Evolutionary conservation across 2,888 invertebrate genomes (phyloP), one percentile per base, ranked within the genome.

Genomic region (Lycophotia porphyrea): DNA sequence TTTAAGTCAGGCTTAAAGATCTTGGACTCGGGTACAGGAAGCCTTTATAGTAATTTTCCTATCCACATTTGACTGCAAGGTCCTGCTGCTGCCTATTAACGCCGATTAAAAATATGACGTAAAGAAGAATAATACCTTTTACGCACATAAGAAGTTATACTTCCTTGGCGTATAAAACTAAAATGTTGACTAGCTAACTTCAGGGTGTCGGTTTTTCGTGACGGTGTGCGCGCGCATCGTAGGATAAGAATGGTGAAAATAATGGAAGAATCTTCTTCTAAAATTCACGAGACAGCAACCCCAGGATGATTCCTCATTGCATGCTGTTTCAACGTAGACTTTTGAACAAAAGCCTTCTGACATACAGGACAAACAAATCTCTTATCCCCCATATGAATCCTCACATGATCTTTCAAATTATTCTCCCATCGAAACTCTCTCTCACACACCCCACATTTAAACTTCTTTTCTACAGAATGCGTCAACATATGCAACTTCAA

Each of bases 321-420:
- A 71, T 96, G 96, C 79, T 93, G 91, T 11, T 92, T 93, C 58
- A 96, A 84, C 65, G 94, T 93, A 0, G 94, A 92, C 3, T 94
- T 93, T 71, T 95, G 95, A 1, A 95, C 93, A 71, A 96, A 96
- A 2, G 93, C 88, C 11, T 92, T 92, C 8, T 92, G 91, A 78
- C 97, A 97, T 0, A 94, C 87, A 9, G 86, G 84, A 81, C 97
- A 96, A 1, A 88, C 84, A 76, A 92, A 95, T 5, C 93, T 93
- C 74, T 92, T 95, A 52, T 95, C 95, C 0, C 94, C 94, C 0
- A 93, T 85, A 73, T 92, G 92, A 42, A 88, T 84, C 63, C 88
- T 86, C 3, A 90, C n/a, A 71, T 92, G 92, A 44, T 88, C 89
- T 27, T 87, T 90, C 27, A 92, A 81, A 68, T 91, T 91, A 47